phyloP scores from a whole-genome alignment of 2,113 vertebrate species.

The Euleptes europaea region DNA sequence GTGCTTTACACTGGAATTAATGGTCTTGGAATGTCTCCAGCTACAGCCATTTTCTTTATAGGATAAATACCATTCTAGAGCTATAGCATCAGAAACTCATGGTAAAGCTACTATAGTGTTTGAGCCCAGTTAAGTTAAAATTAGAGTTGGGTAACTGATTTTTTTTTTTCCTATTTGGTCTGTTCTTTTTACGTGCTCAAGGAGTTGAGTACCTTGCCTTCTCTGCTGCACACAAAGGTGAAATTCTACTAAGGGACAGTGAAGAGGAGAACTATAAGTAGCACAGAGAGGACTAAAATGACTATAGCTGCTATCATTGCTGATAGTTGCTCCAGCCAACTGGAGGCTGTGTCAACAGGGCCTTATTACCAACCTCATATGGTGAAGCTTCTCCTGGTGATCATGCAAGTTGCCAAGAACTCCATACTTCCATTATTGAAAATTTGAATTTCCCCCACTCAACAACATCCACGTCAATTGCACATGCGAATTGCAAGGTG shows the following conservation, averaged over 20 bases:
- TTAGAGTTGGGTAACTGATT: background rate
- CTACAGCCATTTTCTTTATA: slow-evolving; percentile 41
- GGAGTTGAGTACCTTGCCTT: background rate
- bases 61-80: slow-evolving; percentile 18
- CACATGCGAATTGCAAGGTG: too few relatives aligned
- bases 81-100: background rate
- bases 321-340: too few relatives aligned
- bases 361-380: background rate
- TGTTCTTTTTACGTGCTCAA: background rate
- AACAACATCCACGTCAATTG: background rate
- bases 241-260: too few relatives aligned
- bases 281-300: background rate
- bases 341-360: background rate
- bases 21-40: slow-evolving; percentile 5
- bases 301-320: background rate
- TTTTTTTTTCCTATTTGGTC: slow-evolving; percentile 43
- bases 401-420: background rate
- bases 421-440: background rate
- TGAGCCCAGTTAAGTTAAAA: background rate
- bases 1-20: background rate
- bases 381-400: too few relatives aligned
- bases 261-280: too few relatives aligned
- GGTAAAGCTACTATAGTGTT: slow-evolving; percentile 10
- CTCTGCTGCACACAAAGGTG: too few relatives aligned
- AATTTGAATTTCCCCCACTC: background rate